These are phyloP conservation scores for Microplitis manilae DNA, from an alignment of 2,888 invertebrate genomes.

Conservation along the genomic window DNA sequence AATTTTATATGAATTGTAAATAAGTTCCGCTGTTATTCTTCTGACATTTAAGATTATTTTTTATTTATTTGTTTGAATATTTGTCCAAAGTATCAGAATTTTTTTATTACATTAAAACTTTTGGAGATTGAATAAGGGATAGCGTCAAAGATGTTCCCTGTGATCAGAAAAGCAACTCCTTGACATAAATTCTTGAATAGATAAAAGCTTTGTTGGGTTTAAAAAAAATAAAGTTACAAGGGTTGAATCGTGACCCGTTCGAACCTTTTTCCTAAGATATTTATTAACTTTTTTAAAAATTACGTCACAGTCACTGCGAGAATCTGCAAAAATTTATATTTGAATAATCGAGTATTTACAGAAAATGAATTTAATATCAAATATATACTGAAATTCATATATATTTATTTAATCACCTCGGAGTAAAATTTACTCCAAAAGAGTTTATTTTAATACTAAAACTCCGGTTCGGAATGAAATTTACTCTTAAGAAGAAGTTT, in stretches of 20 bases:
- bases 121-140: background rate
- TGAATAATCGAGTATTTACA: no score
- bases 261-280: background rate
- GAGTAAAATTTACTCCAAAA: no score
- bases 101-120: background rate
- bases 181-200: slow-evolving; percentile 24
- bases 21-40: no score
- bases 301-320: background rate
- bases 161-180: slow-evolving; percentile 17
- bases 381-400: no score
- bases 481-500: background rate
- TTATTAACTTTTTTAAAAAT: background rate
- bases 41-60: background rate
- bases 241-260: background rate
- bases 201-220: slow-evolving; percentile 26
- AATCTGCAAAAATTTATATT: no score
- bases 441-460: no score
- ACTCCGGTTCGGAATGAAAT: background rate
- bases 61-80: background rate
- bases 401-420: no score
- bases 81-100: no score
- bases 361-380: no score
- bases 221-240: slow-evolving; percentile 3
- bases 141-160: background rate
- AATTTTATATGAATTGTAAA: no score